Conservation (phyloP, 2,888 invertebrate genomes). For the Eutolmus rufibarbis region DNA sequence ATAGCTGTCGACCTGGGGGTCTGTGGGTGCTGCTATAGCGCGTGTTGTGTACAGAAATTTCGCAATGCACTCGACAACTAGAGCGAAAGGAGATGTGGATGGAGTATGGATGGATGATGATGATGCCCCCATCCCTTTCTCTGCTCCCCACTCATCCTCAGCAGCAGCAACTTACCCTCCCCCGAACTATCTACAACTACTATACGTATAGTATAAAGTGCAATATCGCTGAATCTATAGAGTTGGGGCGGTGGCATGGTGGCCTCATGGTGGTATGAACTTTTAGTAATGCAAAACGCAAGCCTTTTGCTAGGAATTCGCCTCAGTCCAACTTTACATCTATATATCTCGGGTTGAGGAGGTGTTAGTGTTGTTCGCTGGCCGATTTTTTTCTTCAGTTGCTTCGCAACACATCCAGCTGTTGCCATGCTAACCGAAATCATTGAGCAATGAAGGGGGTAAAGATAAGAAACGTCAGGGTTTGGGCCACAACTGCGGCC, state of each 20-base stretch:
- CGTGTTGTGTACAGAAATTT: slow-evolving; percentile 36
- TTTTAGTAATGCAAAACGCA: slow-evolving; percentile 35
- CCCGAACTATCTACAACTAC: background rate
- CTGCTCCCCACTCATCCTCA: background rate
- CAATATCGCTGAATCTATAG: slow-evolving; percentile 27
- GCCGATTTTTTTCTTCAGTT: slow-evolving; percentile 36
- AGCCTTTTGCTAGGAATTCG: slow-evolving; percentile 26
- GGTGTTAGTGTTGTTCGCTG: slow-evolving; percentile 25
- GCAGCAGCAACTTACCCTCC: background rate
- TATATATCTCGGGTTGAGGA: slow-evolving; percentile 5
- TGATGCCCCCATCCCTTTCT: background rate
- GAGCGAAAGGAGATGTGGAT: slow-evolving; percentile 20
- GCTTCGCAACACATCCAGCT: slow-evolving; percentile 30
- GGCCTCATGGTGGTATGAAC: background rate
- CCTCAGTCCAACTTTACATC: background rate
- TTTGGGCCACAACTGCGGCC: background rate
- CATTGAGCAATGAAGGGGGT: slow-evolving; percentile 20
- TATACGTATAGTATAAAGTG: slow-evolving; percentile 14
- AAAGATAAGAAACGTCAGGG: background rate
- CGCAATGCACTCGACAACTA: slow-evolving; percentile 35
- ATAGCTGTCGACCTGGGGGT: slow-evolving; percentile 36
- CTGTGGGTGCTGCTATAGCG: slow-evolving; percentile 23
- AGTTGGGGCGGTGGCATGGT: background rate
- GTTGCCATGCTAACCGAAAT: slow-evolving; percentile 42
- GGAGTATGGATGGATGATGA: slow-evolving; percentile 35